Evolutionary conservation across 2,888 invertebrate species (phyloP), one percentile per base, ranked within the genome.

Genomic region (Omphaloscelis lunosa): DNA sequence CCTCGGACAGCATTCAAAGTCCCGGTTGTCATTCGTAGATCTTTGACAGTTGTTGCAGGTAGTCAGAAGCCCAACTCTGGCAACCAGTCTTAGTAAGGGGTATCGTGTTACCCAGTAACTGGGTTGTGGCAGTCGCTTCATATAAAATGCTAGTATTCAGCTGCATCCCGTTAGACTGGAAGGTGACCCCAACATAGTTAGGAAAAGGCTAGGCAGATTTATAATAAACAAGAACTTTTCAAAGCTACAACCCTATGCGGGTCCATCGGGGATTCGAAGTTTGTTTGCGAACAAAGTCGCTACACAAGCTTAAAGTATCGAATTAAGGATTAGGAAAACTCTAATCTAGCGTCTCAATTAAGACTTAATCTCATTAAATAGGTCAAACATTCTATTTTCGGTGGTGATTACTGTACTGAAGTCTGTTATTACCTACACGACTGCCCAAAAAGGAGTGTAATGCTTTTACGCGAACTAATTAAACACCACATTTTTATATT

Each of bases 241-340:
- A 3, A 63, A 65, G 53, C 6, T 20, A 1, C 59, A 80, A 56
- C 66, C 80, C 80, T 80, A 53, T 41, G n/a, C 4, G 8, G 2
- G 20, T 48, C 48, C 41, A 27, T 67, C n/a, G 41, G 5, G 48
- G 65, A 72, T 45, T 72, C 17, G 29, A 53, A 73, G 41, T 73
- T 51, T 79, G 27, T 78, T 78, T 73, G 63, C 23, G 41, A 45
- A 58, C 34, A 41, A 80, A 80, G n/a, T 79, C 61, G 56, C 48
- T 34, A 58, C 61, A 70, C 48, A 59, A 66, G 27, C 80, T 67
- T 53, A 53, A 45, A 62, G 34, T 82, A 86, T 80, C 83, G 83
- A 77, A 82, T 79, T 83, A 87, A 88, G 82, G 84, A 85, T 84
- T 81, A 83, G 3, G 11, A 51, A 56, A 81, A 68, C 34, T 45